phyloP scores from a whole-genome alignment of 2,113 vertebrate species.

The Ranitomeya variabilis region DNA sequence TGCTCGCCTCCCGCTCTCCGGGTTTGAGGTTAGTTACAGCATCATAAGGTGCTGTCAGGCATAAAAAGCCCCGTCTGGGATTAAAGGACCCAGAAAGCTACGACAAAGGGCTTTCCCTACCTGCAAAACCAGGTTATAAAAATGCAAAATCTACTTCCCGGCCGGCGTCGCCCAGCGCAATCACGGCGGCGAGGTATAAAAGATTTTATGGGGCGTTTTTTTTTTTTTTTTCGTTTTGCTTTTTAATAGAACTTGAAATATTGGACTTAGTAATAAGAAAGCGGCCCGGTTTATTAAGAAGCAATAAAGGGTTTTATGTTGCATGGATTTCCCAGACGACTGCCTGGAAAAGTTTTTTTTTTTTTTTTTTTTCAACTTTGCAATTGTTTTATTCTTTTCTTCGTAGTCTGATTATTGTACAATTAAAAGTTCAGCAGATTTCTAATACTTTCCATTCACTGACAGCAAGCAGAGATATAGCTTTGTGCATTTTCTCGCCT shows the following conservation, averaged over 20 bases:
- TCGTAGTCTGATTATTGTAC: background rate
- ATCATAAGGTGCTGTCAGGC: constrained; percentile 76
- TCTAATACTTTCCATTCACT: background rate
- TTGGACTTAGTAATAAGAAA: constrained; percentile 54
- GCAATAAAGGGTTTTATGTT: constrained; percentile 41
- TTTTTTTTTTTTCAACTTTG: background rate
- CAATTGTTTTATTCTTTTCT: no score
- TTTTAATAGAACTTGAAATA: constrained; percentile 44
- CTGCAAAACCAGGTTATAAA: constrained; percentile 66
- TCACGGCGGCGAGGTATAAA: constrained; percentile 65
- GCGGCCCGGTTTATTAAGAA: background rate
- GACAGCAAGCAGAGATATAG: background rate
- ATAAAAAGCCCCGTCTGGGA: constrained; percentile 75
- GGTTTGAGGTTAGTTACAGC: constrained; percentile 81
- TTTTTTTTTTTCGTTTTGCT: constrained; percentile 36
- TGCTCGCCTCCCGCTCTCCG: constrained; percentile 75
- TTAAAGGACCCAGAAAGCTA: constrained; percentile 66
- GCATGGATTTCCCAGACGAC: background rate
- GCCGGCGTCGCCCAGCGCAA: constrained; percentile 64
- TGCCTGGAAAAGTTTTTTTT: background rate
- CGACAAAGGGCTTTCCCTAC: constrained; percentile 62
- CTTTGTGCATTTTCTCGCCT: no score
- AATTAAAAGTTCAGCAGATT: background rate
- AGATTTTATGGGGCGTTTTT: constrained; percentile 51
- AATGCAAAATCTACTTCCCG: constrained; percentile 68